Percentiles rank a stretch among this genome's conserved stretches.
Conservation (phyloP, 1,140 invertebrate species). For the Drosophila simulans region DNA sequence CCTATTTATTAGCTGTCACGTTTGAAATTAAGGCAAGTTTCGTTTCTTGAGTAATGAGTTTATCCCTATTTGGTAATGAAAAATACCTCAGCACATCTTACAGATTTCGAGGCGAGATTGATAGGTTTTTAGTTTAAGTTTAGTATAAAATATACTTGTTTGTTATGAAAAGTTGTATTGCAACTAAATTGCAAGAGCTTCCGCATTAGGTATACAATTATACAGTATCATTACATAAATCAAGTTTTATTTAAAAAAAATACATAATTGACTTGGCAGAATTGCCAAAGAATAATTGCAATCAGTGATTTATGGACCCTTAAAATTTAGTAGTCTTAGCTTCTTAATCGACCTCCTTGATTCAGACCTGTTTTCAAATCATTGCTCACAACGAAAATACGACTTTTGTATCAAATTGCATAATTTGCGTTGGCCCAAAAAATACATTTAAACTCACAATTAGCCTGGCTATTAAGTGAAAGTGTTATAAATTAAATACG, state of each 20-base stretch:
- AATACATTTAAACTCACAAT: slow-evolving; percentile 59
- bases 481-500: slow-evolving; percentile 73
- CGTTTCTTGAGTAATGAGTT: slow-evolving; percentile 50
- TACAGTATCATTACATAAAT: no score
- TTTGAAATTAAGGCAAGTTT: slow-evolving; percentile 22
- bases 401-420: slow-evolving; percentile 35
- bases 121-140: neutral
- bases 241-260: neutral
- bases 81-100: neutral
- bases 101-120: neutral
- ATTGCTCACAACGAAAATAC: neutral
- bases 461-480: slow-evolving; percentile 72
- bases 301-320: neutral
- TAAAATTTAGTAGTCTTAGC: neutral
- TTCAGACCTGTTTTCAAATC: slow-evolving; percentile 18
- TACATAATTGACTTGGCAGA: neutral
- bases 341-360: slow-evolving; percentile 3
- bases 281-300: no score
- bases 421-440: slow-evolving; percentile 41
- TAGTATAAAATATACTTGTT: no score
- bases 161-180: no score
- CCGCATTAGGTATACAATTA: no score
- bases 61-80: slow-evolving; percentile 11
- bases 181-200: no score
- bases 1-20: neutral